A percentile compares a stretch with the other conserved stretches of the same genome.
Evolutionary conservation across 2,113 vertebrate species (phyloP).

Genomic region (Pluvianellus socialis): DNA sequence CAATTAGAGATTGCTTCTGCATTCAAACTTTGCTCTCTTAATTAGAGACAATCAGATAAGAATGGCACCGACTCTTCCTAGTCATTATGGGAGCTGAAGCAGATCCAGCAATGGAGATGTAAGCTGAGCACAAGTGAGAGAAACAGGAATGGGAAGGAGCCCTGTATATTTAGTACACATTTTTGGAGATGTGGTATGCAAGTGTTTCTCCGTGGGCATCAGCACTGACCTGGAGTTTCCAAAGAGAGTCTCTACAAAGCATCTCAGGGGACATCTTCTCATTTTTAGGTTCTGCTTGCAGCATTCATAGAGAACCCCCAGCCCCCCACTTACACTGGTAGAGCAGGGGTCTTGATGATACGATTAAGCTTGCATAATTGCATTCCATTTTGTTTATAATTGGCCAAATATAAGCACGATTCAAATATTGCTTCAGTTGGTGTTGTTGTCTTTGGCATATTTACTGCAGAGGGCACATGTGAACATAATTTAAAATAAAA

Average conservation of each 20-base stretch:
- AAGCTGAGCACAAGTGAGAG: not conserved
- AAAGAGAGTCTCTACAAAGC: not conserved
- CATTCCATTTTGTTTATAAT: not conserved
- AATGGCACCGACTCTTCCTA: not conserved
- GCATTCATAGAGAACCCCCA: not conserved
- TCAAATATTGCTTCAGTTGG: not conserved
- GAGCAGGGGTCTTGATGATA: not conserved
- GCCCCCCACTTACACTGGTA: not conserved
- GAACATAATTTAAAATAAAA: constrained; percentile 15
- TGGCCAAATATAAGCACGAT: not conserved
- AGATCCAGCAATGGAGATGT: not conserved
- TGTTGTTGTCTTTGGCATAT: not conserved
- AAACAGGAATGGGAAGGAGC: not conserved
- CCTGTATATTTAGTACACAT: not conserved
- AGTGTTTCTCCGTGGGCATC: not conserved
- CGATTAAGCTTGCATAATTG: not conserved
- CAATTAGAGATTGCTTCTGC: constrained; percentile 39
- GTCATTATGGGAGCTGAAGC: constrained; percentile 18
- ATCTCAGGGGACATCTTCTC: not conserved
- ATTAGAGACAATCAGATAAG: constrained; percentile 69
- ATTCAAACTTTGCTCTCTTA: constrained; percentile 58
- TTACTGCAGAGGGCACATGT: not conserved
- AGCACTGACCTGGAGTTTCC: not conserved
- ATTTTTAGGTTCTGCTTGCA: not conserved
- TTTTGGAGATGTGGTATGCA: not conserved